Base-by-base conservation (phyloP, 2,797 vertebrate genomes). In the Lacerta viridis region DNA sequence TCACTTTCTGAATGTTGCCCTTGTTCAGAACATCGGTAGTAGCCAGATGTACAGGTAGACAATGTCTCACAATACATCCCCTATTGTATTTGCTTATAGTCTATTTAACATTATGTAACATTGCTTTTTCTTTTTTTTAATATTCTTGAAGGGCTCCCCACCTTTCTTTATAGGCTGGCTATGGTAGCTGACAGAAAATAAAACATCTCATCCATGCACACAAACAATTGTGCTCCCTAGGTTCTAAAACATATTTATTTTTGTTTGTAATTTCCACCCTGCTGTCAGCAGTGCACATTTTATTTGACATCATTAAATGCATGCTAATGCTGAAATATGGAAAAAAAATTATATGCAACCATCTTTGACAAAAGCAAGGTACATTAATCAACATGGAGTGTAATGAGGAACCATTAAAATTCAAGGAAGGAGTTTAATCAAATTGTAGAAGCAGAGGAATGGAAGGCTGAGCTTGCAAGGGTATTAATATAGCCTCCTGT, bases 221-320 rank as follows among this genome's bases (percentile, higher is more conserved):
- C 17, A 41, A 29, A 25, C 4, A 64, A 23, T 39, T 41, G 1
- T 66, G 10, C 2, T 66, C 15, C 20, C 9, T 66, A 39, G 61
- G 20, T 66, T 25, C 1, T 8, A 75, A 82, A 82, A 4, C 61
- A 3, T 29, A 20, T 83, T 25, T 7, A 64, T 64, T 68, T 46
- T 7, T 0, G 3, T 50, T 79, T 71, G 27, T 46, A 27, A 15
- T 18, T 25, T 64, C 64, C 29, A 9, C 55, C 0, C 0, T 15
- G 7, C 20, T 59, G 20, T 75, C 5, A 15, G 17, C 0, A 0
- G 0, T 0, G 0, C 3, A 39, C 2, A 4, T 4, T 10, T n/a
- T 68, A n/a, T 5, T 81, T 78, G 25, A 90, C 75, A 86, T 33
- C 46, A 27, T 2, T 20, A 17, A 74, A 64, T 7, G 87, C 18